Evolutionary conservation across 2,113 vertebrate genomes (phyloP), one percentile per base, ranked within the genome.

Genomic region (Sterna hirundo): DNA sequence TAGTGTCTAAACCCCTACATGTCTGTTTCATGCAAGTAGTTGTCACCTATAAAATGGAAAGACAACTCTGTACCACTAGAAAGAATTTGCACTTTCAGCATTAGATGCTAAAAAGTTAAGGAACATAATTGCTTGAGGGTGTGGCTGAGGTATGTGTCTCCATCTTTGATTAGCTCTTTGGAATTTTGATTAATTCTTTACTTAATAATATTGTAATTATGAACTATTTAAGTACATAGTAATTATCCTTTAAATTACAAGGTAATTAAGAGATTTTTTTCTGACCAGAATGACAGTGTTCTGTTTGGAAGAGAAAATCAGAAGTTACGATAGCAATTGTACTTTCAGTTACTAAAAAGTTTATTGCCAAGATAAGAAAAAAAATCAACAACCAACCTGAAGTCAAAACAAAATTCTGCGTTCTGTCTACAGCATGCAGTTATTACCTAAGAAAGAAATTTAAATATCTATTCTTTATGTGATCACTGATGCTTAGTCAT

Each of bases 171-270:
- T 88, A 96, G 86, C 76, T 36, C n/a, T 38, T 86, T 82, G 61
- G 69, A 87, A 90, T 86, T 97, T 88, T 93, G 68, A 95, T 97
- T 49, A 96, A 96, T 95, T 96, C 71, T 69, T 89, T 95, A 58
- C 83, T 93, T 94, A 96, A 97, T 96, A 96, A 61, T 84, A 71
- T 95, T 94, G 75, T 94, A 97, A 97, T 97, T 94, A 82, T 88
- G 65, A 77, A 58, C 62, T 38, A 51, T 94, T 96, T 95, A 96
- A 97, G 84, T 95, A 94, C 66, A 55, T 58, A 52, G 68, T 96
- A 91, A 96, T 97, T 97, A 95, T 96, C 78, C 84, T 94, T 94
- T 95, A 97, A 97, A 91, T 94, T 96, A 72, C 79, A 82, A 89
- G 60, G 71, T 86, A 94, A 96, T 96, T 93, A 96, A 91, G 74